Evolutionary conservation across 2,113 vertebrate genomes (phyloP).

Genomic region (Calidris pugnax): DNA sequence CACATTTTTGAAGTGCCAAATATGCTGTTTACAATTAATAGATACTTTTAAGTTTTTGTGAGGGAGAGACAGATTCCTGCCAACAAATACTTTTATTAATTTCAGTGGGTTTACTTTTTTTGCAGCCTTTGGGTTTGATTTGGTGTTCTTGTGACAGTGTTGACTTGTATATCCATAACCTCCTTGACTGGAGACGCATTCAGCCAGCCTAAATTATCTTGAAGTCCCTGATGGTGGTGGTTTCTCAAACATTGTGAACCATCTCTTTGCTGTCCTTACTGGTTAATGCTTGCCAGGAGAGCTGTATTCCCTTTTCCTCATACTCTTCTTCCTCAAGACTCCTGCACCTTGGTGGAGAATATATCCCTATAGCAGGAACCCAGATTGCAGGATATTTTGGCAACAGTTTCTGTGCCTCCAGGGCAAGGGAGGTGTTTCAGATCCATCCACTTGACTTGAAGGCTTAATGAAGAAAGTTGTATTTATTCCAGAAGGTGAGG

Average conservation of each 20-base stretch:
- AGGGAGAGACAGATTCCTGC: background rate
- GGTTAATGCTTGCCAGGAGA: background rate
- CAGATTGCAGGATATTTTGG: background rate
- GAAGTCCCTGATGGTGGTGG: background rate
- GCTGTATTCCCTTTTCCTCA: background rate
- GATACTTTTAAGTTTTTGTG: background rate
- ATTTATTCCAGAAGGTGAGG: background rate
- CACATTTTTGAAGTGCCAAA: background rate
- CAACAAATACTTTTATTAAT: background rate
- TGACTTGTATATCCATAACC: background rate
- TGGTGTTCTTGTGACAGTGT: background rate
- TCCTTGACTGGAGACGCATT: background rate
- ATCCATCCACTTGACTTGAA: background rate
- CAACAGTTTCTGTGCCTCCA: background rate
- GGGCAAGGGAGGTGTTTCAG: background rate
- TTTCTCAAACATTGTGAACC: background rate
- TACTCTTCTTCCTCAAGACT: background rate
- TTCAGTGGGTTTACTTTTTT: background rate
- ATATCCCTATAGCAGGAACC: rapidly evolving
- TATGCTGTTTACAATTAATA: background rate
- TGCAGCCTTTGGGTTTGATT: background rate
- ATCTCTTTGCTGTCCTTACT: background rate
- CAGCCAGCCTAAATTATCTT: background rate
- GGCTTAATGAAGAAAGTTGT: background rate
- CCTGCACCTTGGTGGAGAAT: background rate